Base-by-base conservation (phyloP, 2,888 invertebrate species). In the Scaptomyza tumidula region DNA sequence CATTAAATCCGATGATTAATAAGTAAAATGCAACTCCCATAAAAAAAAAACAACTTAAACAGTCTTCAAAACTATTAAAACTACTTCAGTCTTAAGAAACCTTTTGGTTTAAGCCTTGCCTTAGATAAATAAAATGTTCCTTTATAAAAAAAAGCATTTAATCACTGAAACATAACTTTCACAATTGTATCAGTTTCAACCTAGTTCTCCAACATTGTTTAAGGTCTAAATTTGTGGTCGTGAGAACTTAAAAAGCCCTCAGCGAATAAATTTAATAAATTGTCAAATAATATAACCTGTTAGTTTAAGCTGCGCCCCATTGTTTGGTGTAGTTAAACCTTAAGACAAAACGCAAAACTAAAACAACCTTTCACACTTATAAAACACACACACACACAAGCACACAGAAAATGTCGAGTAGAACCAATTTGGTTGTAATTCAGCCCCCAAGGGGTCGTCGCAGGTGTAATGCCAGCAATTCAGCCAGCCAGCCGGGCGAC, bases 381-480 rank as follows among this genome's bases (percentile, higher is more conserved):
- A 65, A 59, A 62, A 61, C 19, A 19, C 19, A 37, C 35, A 37
- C 37, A 37, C 37, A 6, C 13, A 13, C 35, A 35, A 1, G 11
- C 35, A 37, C 14, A 14, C 1, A 50, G 19, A 55, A 82, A 88
- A 88, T 75, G 71, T 68, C 77, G 61, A 50, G 65, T 60, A 72
- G 66, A 64, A 83, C 74, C 83, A 67, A 83, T 81, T 41, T 75
- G 71, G 54, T 35, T 46, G 11, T 49, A 52, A 7, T 53, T 45
- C 43, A 16, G 71, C 49, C 48, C 85, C 55, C 63, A 19, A 57
- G 80, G 77, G 68, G 61, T 50, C 49, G 49, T 61, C 65, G 66
- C 86, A 86, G 86, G 86, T 86, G 86, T 86, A 89, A 82, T 78
- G 64, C 75, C 79, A 79, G 70, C 81, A 79, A 79, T 66, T 81